Conservation (phyloP, 2,888 invertebrate genomes). For the Calephelis perditalis region DNA sequence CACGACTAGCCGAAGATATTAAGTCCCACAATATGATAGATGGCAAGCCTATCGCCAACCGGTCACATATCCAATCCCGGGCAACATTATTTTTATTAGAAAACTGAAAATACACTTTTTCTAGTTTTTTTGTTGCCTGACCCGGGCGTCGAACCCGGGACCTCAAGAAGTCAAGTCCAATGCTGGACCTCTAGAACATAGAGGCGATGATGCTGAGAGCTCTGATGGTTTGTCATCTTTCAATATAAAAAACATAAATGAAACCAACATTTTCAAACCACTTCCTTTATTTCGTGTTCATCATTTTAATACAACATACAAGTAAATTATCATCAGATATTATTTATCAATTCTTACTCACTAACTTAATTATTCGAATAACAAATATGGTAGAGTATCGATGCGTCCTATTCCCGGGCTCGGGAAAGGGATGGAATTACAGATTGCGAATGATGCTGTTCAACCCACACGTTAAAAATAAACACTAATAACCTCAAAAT, state of each 20-base stretch:
- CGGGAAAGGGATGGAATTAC: conserved; percentile 13
- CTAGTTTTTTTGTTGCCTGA: no score
- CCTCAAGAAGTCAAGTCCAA: no score
- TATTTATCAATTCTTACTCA: conserved; percentile 74
- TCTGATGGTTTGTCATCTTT: no score
- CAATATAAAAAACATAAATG: conserved; percentile 34
- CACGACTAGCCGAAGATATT: no score
- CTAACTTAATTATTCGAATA: conserved; percentile 75
- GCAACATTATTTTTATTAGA: no score
- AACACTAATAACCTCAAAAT: conserved; percentile 46
- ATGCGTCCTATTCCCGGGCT: conserved; percentile 29
- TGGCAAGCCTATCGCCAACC: no score
- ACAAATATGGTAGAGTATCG: conserved; percentile 60
- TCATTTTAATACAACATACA: conserved; percentile 79
- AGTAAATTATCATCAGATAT: conserved; percentile 78
- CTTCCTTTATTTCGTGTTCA: conserved; percentile 78
- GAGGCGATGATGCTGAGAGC: no score
- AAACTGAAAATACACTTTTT: no score
- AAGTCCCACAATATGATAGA: no score
- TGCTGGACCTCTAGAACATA: no score
- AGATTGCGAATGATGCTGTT: conserved; percentile 32
- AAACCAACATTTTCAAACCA: conserved; percentile 70
- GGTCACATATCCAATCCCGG: no score
- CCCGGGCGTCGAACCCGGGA: no score
- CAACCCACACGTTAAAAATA: conserved; percentile 45